Base-by-base conservation (phyloP, 2,888 invertebrate species). In the Ochropleura leucogaster region DNA sequence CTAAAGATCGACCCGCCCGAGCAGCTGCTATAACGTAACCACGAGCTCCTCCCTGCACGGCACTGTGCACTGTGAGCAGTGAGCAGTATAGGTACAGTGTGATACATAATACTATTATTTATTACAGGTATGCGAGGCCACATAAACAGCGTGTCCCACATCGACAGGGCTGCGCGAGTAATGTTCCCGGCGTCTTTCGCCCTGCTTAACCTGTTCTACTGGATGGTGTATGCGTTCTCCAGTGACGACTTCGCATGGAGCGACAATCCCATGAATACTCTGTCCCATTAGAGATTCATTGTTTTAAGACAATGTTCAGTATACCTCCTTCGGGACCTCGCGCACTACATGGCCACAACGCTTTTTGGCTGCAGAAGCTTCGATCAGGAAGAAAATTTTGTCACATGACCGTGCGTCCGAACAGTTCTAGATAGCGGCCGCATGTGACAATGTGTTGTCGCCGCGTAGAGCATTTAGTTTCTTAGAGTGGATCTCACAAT, bases 171-270 rank as follows among this genome's bases (percentile, higher is more conserved):
- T 0, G 98, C 99, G 0, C 96, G 99, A 66, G 95, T 98, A 66
- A 95, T 98, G 66, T 98, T 98, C 91, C 99, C 99, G 4, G 97
- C 98, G 16, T 98, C 98, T 0, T 99, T 99, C 91, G 97, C 98
- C 0, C 93, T 98, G 0, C 97, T 99, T 81, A 99, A 99, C 92
- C 95, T 99, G 70, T 97, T 98, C 90, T 99, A 99, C 94, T 99
- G 99, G 99, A 94, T 98, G 92, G 97, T 98, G 55, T 99, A 98
- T 92, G 98, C 98, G 20, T 97, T 98, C 89, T 98, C 98, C 79
- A 98, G 98, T 89, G 97, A 98, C 81, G 97, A 98, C 90, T 98
- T 98, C 91, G 97, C 97, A 80, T 98, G 98, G 98, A 97, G 97
- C 72, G 97, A 98, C 92, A 97, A 97, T 84, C 97, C 97, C 87